Evolutionary conservation across 2,113 vertebrate genomes (phyloP).

Genomic region (Synchiropus splendidus): DNA sequence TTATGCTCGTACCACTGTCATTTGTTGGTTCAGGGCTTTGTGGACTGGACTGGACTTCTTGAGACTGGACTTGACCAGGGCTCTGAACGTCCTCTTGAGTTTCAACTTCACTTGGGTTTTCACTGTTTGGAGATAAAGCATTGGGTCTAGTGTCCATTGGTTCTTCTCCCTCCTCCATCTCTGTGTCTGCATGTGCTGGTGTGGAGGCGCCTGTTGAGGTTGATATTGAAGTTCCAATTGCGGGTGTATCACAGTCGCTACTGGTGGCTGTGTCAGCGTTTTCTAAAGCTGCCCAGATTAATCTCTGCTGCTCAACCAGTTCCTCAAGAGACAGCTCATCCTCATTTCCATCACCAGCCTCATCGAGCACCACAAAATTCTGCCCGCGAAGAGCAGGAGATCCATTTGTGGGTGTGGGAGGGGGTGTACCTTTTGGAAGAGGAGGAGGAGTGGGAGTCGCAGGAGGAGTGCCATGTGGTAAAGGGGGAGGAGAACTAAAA

Average conservation of each 20-base stretch:
- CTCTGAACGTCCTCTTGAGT: conserved; percentile 14
- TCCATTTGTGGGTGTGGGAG: conserved; percentile 60
- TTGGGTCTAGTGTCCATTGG: conserved; percentile 9
- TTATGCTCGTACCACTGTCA: neutral
- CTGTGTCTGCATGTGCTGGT: conserved; percentile 60
- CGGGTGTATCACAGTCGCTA: conserved; percentile 79
- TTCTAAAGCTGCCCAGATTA: conserved; percentile 86
- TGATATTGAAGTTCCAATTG: conserved; percentile 64
- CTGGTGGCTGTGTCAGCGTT: conserved; percentile 74
- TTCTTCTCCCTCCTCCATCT: conserved; percentile 45
- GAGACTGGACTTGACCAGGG: conserved; percentile 7
- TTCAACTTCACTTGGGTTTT: conserved; percentile 10
- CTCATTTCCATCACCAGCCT: conserved; percentile 62
- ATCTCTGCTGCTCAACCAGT: conserved; percentile 88
- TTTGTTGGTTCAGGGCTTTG: conserved; percentile 12
- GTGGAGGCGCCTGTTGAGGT: conserved; percentile 74
- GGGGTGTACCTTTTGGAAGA: conserved; percentile 74
- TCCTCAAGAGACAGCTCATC: conserved; percentile 88
- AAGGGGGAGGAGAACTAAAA: conserved; percentile 72
- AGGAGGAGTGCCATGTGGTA: conserved; percentile 80
- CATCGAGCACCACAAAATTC: conserved; percentile 41
- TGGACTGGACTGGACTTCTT: conserved; percentile 14
- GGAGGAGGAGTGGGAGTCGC: conserved; percentile 69
- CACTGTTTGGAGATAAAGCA: conserved; percentile 17
- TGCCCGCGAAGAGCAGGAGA: conserved; percentile 42